Conservation (phyloP, 2,113 vertebrate species). For the Penelope pileata region DNA sequence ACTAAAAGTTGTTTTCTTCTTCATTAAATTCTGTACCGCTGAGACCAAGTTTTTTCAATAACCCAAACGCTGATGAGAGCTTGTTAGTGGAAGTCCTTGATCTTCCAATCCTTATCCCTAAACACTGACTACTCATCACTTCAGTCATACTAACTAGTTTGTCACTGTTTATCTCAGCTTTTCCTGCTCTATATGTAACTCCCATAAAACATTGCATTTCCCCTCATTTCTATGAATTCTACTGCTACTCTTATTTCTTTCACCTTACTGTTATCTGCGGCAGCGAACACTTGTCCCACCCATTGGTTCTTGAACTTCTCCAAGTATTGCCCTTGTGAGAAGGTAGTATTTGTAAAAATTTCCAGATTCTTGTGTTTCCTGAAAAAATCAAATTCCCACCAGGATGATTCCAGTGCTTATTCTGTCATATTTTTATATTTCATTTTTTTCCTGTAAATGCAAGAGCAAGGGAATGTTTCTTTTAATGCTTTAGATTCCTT, state of each 20-base stretch:
- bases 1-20: background rate
- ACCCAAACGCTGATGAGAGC: background rate
- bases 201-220: background rate
- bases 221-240: background rate
- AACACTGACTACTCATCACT: background rate
- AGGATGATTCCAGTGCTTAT: background rate
- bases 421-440: background rate
- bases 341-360: background rate
- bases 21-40: background rate
- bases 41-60: background rate
- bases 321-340: background rate
- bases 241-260: background rate
- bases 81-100: background rate
- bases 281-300: conserved; percentile 8
- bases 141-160: background rate
- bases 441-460: background rate
- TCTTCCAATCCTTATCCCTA: background rate
- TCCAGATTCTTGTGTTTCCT: background rate
- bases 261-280: conserved; percentile 14
- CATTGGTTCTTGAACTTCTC: conserved; percentile 16
- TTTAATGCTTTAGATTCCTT: background rate
- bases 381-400: background rate
- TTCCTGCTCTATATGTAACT: background rate
- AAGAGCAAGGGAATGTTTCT: background rate
- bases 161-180: background rate